A percentile compares a stretch with the other conserved stretches of the same genome.
These are phyloP conservation scores for Nyctereutes procyonoides DNA, from an alignment of 2,113 vertebrate species.

Conservation along the genomic window DNA sequence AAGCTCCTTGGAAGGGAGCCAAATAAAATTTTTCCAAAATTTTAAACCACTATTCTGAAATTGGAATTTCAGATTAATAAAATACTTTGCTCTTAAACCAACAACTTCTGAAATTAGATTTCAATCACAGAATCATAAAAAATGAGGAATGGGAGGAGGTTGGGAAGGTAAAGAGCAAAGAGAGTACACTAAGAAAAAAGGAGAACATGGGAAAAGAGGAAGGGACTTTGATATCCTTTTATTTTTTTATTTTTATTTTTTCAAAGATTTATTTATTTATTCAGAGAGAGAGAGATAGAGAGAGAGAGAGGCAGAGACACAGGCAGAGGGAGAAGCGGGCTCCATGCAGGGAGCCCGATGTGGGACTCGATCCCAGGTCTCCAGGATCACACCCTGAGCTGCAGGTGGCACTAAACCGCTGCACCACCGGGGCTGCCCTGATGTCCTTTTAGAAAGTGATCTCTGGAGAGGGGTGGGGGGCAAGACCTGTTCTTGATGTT, in stretches of 20 bases:
- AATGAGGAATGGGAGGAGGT: background rate
- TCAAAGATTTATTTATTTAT: no score
- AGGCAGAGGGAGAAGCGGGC: no score
- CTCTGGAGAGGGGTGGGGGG: background rate
- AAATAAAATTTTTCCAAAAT: conserved; percentile 38
- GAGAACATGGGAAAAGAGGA: background rate
- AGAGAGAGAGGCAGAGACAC: no score
- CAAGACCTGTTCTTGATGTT: background rate
- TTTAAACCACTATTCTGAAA: conserved; percentile 58
- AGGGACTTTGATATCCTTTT: background rate
- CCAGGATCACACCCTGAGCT: no score
- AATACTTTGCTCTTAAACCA: conserved; percentile 62
- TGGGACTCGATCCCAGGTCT: no score
- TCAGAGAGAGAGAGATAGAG: no score
- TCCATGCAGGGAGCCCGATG: no score
- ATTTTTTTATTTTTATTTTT: no score
- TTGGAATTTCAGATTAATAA: conserved; percentile 67
- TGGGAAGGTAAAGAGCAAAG: background rate
- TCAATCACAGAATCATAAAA: background rate
- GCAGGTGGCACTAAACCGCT: no score
- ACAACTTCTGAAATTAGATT: conserved; percentile 32
- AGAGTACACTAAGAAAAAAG: background rate
- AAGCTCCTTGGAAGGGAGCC: conserved; percentile 41
- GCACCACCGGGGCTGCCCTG: background rate
- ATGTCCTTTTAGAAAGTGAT: background rate